These are phyloP conservation scores for Brevimyrus niger DNA, from an alignment of 2,113 vertebrate genomes.

Conservation along the genomic window DNA sequence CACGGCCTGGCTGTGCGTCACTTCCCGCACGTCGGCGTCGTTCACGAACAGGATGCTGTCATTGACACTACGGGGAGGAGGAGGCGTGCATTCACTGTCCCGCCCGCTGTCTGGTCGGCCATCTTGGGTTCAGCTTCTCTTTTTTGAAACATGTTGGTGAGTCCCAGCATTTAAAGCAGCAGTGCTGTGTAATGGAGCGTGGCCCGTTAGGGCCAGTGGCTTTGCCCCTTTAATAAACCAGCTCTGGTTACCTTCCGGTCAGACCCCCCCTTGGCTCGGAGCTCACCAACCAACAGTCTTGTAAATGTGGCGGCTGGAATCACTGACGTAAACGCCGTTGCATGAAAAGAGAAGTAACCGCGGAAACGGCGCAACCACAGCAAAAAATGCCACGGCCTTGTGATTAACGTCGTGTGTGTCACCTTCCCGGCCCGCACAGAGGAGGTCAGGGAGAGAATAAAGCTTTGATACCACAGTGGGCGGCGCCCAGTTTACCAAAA, in stretches of 20 bases:
- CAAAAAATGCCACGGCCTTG: not conserved
- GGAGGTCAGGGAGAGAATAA: not conserved
- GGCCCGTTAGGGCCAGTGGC: not conserved
- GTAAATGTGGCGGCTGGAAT: not conserved
- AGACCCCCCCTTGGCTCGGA: not conserved
- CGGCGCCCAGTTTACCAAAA: not conserved
- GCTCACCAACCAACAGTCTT: not conserved
- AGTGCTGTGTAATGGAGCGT: not conserved
- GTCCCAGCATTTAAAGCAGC: not conserved
- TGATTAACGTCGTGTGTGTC: not conserved
- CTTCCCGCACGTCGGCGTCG: constrained; percentile 79
- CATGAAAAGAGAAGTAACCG: not conserved
- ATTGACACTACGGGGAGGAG: constrained; percentile 62
- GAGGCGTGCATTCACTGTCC: not conserved
- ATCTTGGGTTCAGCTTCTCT: not conserved
- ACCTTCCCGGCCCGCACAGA: not conserved
- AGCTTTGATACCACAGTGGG: not conserved
- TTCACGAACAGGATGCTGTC: constrained; percentile 85
- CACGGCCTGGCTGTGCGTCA: constrained; percentile 77
- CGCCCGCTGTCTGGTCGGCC: not conserved
- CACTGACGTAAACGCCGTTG: not conserved
- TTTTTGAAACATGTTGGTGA: not conserved
- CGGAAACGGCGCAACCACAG: not conserved
- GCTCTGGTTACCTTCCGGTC: not conserved
- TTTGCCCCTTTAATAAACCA: not conserved